phyloP scores from a whole-genome alignment of 2,888 invertebrate species.

The Megaustenia siamemsis region DNA sequence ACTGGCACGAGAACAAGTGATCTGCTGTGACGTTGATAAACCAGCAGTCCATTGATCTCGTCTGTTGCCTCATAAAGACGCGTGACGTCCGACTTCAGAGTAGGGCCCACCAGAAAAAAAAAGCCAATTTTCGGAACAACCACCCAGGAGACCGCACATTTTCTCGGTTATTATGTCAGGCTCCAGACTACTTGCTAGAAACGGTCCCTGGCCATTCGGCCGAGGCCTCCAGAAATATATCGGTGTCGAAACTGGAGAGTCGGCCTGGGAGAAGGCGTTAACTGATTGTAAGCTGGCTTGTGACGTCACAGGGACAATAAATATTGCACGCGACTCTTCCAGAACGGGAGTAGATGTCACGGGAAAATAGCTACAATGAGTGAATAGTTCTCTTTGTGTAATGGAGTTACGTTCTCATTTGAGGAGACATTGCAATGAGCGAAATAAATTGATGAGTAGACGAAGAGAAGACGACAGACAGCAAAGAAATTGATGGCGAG shows the following conservation, averaged over 20 bases:
- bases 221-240: constrained; percentile 5
- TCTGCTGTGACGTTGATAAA: constrained; percentile 28
- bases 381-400: constrained; percentile 15
- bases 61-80: constrained; percentile 26
- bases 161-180: constrained; percentile 7
- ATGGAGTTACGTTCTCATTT: constrained; percentile 1
- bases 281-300: constrained; percentile 6
- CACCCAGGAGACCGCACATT: constrained; percentile 27
- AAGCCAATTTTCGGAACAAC: constrained; percentile 21
- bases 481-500: too few relatives aligned
- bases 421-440: background rate
- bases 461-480: background rate
- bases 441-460: background rate
- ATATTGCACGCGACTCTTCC: background rate
- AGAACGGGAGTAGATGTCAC: constrained; percentile 6
- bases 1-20: constrained; percentile 18
- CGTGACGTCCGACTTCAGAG: constrained; percentile 21
- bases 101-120: background rate
- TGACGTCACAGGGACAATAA: constrained; percentile 20
- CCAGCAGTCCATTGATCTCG: constrained; percentile 28
- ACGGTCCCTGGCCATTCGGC: background rate
- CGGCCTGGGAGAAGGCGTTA: constrained; percentile 1
- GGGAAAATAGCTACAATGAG: background rate
- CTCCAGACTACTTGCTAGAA: constrained; percentile 25
- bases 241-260: constrained; percentile 9